Conservation (phyloP, 1,140 invertebrate genomes). For the Drosophila nigrodunni region DNA sequence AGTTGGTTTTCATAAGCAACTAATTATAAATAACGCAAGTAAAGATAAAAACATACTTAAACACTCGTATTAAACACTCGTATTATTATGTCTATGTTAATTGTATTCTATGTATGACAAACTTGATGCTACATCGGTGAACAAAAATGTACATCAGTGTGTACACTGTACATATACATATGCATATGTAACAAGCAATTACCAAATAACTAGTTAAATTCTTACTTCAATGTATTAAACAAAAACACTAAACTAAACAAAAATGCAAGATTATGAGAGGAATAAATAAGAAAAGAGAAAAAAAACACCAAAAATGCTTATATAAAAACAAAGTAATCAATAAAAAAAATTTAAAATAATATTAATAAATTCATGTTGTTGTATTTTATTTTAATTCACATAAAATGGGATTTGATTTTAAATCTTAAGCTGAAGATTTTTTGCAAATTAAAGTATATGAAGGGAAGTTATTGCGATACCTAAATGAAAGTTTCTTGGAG, state of each 20-base stretch:
- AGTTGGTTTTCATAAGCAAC: conserved; percentile 39
- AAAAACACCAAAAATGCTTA: conserved; percentile 28
- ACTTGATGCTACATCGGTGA: background rate
- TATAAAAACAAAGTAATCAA: conserved; percentile 26
- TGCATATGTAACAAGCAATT: conserved; percentile 60
- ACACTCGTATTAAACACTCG: conserved; percentile 24
- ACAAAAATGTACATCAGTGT: conserved; percentile 24
- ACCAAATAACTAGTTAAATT: conserved; percentile 82
- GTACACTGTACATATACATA: conserved; percentile 12
- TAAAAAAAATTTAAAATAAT: conserved; percentile 39
- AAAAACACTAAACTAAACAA: conserved; percentile 42
- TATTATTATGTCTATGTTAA: conserved; percentile 16
- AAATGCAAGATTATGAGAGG: conserved; percentile 32
- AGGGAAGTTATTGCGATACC: too few species aligned
- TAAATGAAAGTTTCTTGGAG: too few species aligned
- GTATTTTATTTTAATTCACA: background rate
- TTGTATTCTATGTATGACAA: conserved; percentile 31
- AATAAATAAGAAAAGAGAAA: conserved; percentile 14
- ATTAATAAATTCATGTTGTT: conserved; percentile 11
- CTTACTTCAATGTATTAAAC: conserved; percentile 69
- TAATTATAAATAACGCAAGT: conserved; percentile 3
- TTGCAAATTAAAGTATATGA: too few species aligned
- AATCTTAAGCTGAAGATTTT: too few species aligned
- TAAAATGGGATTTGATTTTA: too few species aligned
- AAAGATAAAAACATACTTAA: background rate